Evolutionary conservation across 2,797 vertebrate genomes (phyloP).

Genomic region (Hydrocynus forskahlii): DNA sequence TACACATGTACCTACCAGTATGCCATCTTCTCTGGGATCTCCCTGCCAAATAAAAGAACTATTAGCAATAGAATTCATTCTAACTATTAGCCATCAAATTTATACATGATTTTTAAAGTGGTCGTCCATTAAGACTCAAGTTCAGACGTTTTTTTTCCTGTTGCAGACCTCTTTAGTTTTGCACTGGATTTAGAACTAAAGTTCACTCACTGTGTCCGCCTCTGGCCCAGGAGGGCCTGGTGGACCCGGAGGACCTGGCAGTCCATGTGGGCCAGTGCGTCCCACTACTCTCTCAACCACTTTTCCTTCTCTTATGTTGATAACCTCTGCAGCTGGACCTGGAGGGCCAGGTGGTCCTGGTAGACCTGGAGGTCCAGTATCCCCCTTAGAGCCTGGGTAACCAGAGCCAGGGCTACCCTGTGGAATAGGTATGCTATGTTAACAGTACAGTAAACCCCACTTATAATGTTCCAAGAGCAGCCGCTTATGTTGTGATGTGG

Average conservation of each 20-base stretch:
- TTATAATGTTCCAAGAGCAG: too few relatives aligned
- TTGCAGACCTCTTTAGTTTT: not conserved
- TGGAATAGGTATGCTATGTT: not conserved
- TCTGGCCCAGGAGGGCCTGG: conserved; percentile 79
- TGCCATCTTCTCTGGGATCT: conserved; percentile 88
- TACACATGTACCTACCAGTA: conserved; percentile 76
- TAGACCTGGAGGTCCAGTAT: conserved; percentile 75
- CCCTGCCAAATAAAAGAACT: conserved; percentile 74
- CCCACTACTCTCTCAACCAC: conserved; percentile 74
- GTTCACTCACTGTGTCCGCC: conserved; percentile 82
- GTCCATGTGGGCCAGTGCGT: conserved; percentile 70
- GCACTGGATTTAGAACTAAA: not conserved
- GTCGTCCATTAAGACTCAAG: too few relatives aligned
- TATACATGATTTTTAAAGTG: not conserved
- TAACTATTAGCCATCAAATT: not conserved
- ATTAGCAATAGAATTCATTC: not conserved
- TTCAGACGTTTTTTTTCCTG: too few relatives aligned
- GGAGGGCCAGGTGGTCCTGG: conserved; percentile 74
- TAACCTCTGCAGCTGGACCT: conserved; percentile 69
- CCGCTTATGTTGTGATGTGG: too few relatives aligned
- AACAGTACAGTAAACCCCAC: too few relatives aligned
- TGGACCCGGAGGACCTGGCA: conserved; percentile 71
- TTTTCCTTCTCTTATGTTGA: conserved; percentile 59
- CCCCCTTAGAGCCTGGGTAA: conserved; percentile 85
- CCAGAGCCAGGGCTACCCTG: conserved; percentile 79